Evolutionary conservation across 2,113 vertebrate genomes (phyloP).

Genomic region (Sander lucioperca): DNA sequence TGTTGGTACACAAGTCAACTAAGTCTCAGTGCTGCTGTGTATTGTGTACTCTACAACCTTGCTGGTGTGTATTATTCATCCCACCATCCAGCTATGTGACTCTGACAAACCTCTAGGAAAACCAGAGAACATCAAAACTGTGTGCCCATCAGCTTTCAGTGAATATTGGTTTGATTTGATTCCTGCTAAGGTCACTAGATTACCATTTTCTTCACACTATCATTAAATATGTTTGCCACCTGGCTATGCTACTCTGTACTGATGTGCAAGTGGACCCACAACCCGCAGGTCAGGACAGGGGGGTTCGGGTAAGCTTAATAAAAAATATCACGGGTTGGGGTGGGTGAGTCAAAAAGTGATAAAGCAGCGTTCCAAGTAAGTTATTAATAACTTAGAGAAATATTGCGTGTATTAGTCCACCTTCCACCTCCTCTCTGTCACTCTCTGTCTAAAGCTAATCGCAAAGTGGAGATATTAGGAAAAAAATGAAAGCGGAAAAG

Average conservation of each 20-base stretch:
- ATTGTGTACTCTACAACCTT: slow-evolving; percentile 22
- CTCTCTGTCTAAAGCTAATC: too few relatives aligned
- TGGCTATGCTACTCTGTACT: neutral
- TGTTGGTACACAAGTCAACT: slow-evolving; percentile 49
- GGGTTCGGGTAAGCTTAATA: too few relatives aligned
- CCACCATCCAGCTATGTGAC: neutral
- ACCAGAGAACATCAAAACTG: slow-evolving; percentile 36
- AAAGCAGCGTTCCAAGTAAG: too few relatives aligned
- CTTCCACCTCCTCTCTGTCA: too few relatives aligned
- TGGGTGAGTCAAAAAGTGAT: too few relatives aligned
- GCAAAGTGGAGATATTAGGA: too few relatives aligned
- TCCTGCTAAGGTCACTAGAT: slow-evolving; percentile 9
- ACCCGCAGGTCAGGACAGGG: too few relatives aligned
- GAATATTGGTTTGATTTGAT: neutral
- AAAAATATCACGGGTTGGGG: too few relatives aligned
- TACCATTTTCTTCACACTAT: neutral
- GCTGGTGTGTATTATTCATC: slow-evolving; percentile 59
- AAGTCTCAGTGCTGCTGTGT: slow-evolving; percentile 35
- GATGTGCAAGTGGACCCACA: too few relatives aligned
- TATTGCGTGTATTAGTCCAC: too few relatives aligned
- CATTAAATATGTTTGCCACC: neutral
- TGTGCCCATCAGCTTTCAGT: slow-evolving; percentile 20
- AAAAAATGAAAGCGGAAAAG: too few relatives aligned
- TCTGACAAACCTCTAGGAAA: slow-evolving; percentile 34
- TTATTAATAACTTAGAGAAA: too few relatives aligned